phyloP scores from a whole-genome alignment of 2,797 vertebrate genomes.

The Acanthurus leucopareius region DNA sequence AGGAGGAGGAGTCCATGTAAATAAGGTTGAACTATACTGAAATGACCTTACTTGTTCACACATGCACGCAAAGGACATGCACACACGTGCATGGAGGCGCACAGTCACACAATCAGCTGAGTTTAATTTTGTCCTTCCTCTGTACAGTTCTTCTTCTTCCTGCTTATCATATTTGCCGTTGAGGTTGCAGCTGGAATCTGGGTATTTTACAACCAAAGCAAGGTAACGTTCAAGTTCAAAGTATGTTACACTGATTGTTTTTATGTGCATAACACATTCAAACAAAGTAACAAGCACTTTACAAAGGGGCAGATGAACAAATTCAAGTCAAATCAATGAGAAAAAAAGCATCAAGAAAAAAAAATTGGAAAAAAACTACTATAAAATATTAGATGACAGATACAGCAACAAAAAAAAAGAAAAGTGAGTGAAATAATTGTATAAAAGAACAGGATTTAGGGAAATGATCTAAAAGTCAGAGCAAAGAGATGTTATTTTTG shows the following conservation, averaged over 20 bases:
- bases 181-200: slow-evolving; percentile 95
- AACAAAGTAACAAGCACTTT: slow-evolving; percentile 2
- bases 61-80: slow-evolving; percentile 28
- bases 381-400: slow-evolving; percentile 2
- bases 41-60: slow-evolving; percentile 62
- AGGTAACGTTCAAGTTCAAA: slow-evolving; percentile 81
- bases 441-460: neutral
- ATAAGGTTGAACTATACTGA: slow-evolving; percentile 61
- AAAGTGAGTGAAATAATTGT: neutral
- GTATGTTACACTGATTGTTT: neutral
- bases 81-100: neutral
- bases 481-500: neutral
- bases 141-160: slow-evolving; percentile 94
- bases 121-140: slow-evolving; percentile 36
- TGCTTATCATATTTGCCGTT: slow-evolving; percentile 94
- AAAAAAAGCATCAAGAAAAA: neutral
- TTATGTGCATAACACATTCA: neutral
- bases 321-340: too few relatives aligned
- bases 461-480: neutral
- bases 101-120: slow-evolving; percentile 20
- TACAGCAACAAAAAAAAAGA: neutral
- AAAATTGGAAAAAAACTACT: neutral
- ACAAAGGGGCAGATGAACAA: neutral
- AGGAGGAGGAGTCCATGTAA: slow-evolving; percentile 68
- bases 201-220: slow-evolving; percentile 95